These are phyloP conservation scores for Cheirogaleus major DNA, from an alignment of 2,797 vertebrate genomes.

Conservation along the genomic window DNA sequence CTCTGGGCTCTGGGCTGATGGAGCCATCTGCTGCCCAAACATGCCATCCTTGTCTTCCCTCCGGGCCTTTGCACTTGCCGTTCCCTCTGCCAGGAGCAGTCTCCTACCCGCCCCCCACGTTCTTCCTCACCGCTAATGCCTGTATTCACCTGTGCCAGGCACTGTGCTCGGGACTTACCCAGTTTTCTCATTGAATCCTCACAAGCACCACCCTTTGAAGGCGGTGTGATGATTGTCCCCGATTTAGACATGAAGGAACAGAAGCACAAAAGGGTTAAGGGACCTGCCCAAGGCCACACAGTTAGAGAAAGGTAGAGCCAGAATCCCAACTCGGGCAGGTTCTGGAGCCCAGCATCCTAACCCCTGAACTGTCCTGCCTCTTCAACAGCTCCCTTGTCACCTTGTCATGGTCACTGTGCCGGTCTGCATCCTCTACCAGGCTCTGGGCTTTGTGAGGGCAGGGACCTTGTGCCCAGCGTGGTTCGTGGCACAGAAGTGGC, in stretches of 20 bases:
- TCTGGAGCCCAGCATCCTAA: background rate
- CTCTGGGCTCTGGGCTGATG: background rate
- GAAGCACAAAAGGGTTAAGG: background rate
- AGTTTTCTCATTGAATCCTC: background rate
- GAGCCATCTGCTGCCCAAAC: background rate
- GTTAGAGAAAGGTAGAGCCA: background rate
- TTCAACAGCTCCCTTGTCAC: background rate
- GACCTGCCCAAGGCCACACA: background rate
- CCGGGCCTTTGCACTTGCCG: background rate
- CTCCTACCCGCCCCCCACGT: background rate
- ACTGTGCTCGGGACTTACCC: fast-evolving
- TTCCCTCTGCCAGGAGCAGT: too few relatives aligned
- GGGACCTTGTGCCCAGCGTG: background rate
- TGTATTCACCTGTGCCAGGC: background rate
- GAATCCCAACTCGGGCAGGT: background rate
- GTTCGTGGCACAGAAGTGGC: too few relatives aligned
- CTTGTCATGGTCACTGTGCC: background rate
- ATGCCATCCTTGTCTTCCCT: background rate
- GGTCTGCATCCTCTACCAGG: background rate
- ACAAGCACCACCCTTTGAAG: background rate
- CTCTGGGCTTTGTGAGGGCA: background rate
- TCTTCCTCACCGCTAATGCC: fast-evolving
- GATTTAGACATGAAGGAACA: background rate
- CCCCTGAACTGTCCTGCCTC: background rate
- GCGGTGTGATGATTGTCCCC: background rate